A percentile compares a stretch with the other conserved stretches of the same genome.
These are phyloP conservation scores for Clavelina lepadiformis DNA, from an alignment of 23 tunicate genomes.

Conservation along the genomic window DNA sequence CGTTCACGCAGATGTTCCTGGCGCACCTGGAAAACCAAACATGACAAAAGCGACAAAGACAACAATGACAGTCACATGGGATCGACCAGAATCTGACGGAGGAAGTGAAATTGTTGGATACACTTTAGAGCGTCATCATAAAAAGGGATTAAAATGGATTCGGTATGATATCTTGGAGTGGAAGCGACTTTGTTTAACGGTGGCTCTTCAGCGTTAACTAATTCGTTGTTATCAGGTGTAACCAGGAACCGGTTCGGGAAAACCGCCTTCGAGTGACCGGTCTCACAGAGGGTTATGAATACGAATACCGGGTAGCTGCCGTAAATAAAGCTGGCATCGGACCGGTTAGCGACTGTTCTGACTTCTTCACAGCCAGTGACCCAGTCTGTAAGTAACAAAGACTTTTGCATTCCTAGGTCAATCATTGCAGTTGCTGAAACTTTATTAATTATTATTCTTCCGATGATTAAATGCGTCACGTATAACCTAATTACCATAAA, in stretches of 20 bases:
- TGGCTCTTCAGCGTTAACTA: too few species aligned
- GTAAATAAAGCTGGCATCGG: constrained; percentile 89
- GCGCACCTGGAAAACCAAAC: constrained; percentile 59
- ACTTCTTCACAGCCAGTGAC: constrained; percentile 31
- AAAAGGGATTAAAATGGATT: constrained; percentile 77
- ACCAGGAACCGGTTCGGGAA: constrained; percentile 72
- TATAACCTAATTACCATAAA: too few species aligned
- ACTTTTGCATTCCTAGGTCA: neutral
- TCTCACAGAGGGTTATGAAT: constrained; percentile 63
- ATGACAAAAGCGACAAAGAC: constrained; percentile 54
- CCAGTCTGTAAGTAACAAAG: constrained; percentile 47
- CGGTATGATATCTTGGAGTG: constrained; percentile 21
- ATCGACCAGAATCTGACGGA: constrained; percentile 74
- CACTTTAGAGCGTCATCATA: constrained; percentile 54
- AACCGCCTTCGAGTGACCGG: constrained; percentile 61
- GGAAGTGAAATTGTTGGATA: constrained; percentile 92
- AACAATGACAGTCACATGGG: constrained; percentile 80
- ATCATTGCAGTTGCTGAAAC: too few species aligned
- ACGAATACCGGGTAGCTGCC: constrained; percentile 84
- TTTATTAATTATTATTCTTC: too few species aligned
- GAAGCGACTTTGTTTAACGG: neutral
- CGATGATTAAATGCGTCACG: too few species aligned
- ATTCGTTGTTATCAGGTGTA: constrained; percentile 80
- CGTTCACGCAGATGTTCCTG: constrained; percentile 62
- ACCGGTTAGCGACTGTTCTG: constrained; percentile 48